A percentile compares a stretch with the other conserved stretches of the same genome.
These are phyloP conservation scores for Rhamphomyia laevipes DNA, from an alignment of 2,888 invertebrate species.

Conservation along the genomic window DNA sequence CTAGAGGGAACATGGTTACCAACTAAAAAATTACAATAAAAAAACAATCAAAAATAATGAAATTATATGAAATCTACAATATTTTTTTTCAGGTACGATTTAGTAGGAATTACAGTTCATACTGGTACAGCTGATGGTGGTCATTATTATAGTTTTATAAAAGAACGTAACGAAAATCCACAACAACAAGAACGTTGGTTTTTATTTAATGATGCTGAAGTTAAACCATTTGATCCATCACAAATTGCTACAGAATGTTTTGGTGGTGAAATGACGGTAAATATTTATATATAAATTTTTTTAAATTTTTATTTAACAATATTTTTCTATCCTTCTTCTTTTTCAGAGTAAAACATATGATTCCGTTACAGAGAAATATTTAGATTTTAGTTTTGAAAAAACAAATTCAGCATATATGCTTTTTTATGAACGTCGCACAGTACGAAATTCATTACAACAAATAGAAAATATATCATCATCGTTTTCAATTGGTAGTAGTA, in stretches of 20 bases:
- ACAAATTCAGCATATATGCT: conserved; percentile 96
- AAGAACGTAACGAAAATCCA: conserved; percentile 59
- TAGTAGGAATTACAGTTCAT: conserved; percentile 92
- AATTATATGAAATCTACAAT: neutral
- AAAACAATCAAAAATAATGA: conserved; percentile 1
- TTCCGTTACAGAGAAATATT: conserved; percentile 90
- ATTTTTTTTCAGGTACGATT: conserved; percentile 47
- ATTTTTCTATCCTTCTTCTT: conserved; percentile 13
- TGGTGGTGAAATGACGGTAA: conserved; percentile 92
- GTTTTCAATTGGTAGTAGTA: too few relatives aligned
- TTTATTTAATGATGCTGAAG: conserved; percentile 85
- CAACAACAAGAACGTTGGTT: conserved; percentile 75
- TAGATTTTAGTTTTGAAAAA: conserved; percentile 96
- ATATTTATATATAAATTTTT: conserved; percentile 7
- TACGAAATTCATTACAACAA: too few relatives aligned
- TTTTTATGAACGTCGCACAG: conserved; percentile 75
- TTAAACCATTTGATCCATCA: conserved; percentile 88
- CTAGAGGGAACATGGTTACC: too few relatives aligned
- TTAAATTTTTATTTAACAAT: neutral
- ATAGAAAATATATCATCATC: too few relatives aligned
- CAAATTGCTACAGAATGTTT: conserved; percentile 93
- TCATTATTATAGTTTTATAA: conserved; percentile 91
- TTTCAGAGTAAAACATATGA: conserved; percentile 89
- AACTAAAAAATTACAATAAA: too few relatives aligned
- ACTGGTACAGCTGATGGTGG: conserved; percentile 98